phyloP scores from a whole-genome alignment of 2,797 vertebrate species.

The Phoeniculus purpureus region DNA sequence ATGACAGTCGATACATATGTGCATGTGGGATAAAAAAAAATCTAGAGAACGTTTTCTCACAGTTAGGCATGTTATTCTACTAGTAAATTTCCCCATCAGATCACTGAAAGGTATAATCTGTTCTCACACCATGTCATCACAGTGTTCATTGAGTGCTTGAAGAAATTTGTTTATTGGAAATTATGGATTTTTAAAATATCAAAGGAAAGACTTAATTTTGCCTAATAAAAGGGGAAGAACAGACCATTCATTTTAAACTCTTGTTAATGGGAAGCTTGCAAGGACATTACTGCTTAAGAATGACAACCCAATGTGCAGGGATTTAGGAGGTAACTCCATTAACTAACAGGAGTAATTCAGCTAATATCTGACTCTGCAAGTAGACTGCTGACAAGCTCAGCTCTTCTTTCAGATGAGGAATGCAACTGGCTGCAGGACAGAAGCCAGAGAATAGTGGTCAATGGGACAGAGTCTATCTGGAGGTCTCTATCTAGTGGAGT shows the following conservation, averaged over 20 bases:
- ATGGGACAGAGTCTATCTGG: too few species aligned
- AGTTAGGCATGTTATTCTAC: not conserved
- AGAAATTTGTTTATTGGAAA: not conserved
- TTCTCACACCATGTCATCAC: not conserved
- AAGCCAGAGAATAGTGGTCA: too few species aligned
- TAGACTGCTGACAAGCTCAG: conserved; percentile 36
- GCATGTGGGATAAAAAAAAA: not conserved
- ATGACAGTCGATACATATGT: not conserved
- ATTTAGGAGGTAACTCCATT: conserved; percentile 28
- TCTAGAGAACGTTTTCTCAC: not conserved
- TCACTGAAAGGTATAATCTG: not conserved
- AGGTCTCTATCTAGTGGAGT: too few species aligned
- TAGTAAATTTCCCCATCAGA: not conserved
- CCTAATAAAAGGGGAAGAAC: not conserved
- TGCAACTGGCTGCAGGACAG: too few species aligned
- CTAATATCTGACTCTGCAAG: conserved; percentile 34
- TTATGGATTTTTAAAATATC: not conserved
- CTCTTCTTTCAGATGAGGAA: not conserved
- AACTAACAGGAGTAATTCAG: conserved; percentile 24
- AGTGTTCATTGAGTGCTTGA: not conserved
- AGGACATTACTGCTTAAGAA: not conserved
- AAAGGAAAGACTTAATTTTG: not conserved
- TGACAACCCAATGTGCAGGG: not conserved
- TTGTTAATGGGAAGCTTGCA: conserved; percentile 7
- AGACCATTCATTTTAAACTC: not conserved